Evolutionary conservation across 2,797 vertebrate species (phyloP), one percentile per base, ranked within the genome.

Genomic region (Leuciscus waleckii): DNA sequence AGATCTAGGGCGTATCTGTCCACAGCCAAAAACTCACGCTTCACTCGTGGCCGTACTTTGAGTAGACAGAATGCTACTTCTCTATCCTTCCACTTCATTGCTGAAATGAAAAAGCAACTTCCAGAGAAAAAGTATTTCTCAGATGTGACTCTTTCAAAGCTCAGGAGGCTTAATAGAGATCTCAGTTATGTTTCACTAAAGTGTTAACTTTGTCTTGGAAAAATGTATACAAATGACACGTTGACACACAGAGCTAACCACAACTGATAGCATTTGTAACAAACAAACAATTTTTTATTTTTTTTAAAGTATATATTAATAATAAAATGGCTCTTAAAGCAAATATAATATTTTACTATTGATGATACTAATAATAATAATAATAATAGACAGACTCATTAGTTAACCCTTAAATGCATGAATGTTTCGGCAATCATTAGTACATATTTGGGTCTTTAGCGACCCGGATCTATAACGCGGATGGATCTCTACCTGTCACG

Each of bases 1-100:
- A 71, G 54, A 70, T 83, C 35, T 43, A 51, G n/a, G 46, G 58
- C 21, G 46, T 68, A 82, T 81, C 77, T 78, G 78, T 65, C 46
- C 63, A 65, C 67, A 74, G 61, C 46, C 39, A 49, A 77, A 63
- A 21, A 75, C 69, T 26, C 23, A 61, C 5, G 11, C 58, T 63
- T 29, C 11, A 63, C 11, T 65, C 29, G 26, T n/a, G 68, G 32
- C 32, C 75, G 37, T 39, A 5, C 51, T 76, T 37, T 39, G 51
- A 39, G 21, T 58, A 56, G 32, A 58, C 13, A 13, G 29, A 32
- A 75, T 74, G 17, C 39, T 51, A 29, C 26, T 9, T 21, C 29
- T 23, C 17, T 75, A 51, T 75, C 29, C 2, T 26, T 76, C 21
- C 23, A 56, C 7, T 54, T 35, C 17, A 3, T 6, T 10, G 5